Conservation (phyloP, 2,888 invertebrate genomes). For the Esperia sulphurella region DNA sequence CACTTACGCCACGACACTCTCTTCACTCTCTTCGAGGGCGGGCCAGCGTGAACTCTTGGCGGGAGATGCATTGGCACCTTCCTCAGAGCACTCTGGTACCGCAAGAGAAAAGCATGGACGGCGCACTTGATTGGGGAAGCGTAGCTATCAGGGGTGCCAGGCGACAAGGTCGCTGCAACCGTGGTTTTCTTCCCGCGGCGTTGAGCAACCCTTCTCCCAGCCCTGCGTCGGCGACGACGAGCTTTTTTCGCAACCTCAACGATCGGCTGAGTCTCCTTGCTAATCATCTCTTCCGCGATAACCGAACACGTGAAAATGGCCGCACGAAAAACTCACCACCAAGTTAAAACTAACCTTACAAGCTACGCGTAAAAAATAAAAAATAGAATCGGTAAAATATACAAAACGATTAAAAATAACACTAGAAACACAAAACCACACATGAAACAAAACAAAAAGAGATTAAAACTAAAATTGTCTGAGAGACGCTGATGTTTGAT, state of each 20-base stretch:
- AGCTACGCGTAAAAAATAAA: constrained; percentile 5
- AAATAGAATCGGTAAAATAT: neutral
- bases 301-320: constrained; percentile 57
- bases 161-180: constrained; percentile 15
- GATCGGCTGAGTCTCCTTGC: constrained; percentile 38
- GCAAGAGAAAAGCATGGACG: constrained; percentile 60
- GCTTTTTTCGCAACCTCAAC: constrained; percentile 43
- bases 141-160: constrained; percentile 13
- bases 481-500: constrained; percentile 31
- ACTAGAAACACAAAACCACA: constrained; percentile 23
- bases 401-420: constrained; percentile 18
- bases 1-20: constrained; percentile 73
- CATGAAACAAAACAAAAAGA: constrained; percentile 9
- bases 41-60: constrained; percentile 61
- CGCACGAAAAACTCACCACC: constrained; percentile 18
- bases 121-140: constrained; percentile 58
- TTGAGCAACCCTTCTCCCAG: constrained; percentile 44
- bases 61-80: constrained; percentile 60
- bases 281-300: constrained; percentile 37
- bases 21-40: constrained; percentile 63
- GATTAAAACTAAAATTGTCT: constrained; percentile 36
- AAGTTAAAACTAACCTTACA: constrained; percentile 13
- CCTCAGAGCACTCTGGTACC: constrained; percentile 62
- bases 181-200: constrained; percentile 45
- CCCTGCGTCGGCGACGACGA: constrained; percentile 46